Conservation (phyloP, 2,113 vertebrate genomes). For the Pomatorhinus ruficollis region DNA sequence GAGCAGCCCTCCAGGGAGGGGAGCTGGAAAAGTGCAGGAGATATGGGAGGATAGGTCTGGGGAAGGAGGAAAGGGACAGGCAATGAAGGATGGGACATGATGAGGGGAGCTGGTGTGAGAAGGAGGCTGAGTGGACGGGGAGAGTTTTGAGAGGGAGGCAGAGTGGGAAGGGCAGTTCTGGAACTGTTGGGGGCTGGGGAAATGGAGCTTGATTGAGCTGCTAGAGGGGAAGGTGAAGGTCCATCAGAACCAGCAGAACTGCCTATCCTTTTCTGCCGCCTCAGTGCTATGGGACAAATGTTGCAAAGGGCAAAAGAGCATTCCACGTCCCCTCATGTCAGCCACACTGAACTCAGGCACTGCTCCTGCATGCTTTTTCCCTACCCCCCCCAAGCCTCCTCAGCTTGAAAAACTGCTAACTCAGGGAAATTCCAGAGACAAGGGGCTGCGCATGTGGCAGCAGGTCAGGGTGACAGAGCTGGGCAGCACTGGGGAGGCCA, state of each 20-base stretch:
- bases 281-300: rapidly evolving
- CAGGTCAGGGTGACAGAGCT: not conserved
- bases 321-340: rapidly evolving
- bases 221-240: not conserved
- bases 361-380: not conserved
- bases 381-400: not conserved
- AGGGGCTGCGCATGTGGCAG: rapidly evolving
- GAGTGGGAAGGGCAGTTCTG: not conserved
- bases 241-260: not conserved
- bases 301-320: not conserved
- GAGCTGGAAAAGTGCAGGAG: not conserved
- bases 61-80: not conserved
- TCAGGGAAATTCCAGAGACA: not conserved
- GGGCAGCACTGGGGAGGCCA: not conserved
- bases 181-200: not conserved
- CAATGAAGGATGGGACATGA: not conserved
- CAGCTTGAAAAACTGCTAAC: not conserved
- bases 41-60: rapidly evolving
- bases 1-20: not conserved
- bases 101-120: not conserved
- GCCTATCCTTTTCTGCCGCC: not conserved
- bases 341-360: rapidly evolving
- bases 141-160: not conserved
- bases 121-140: not conserved
- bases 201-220: not conserved